A percentile compares a stretch with the other conserved stretches of the same genome.
These are phyloP conservation scores for Anastrepha obliqua DNA, from an alignment of 1,140 invertebrate species.

Conservation along the genomic window DNA sequence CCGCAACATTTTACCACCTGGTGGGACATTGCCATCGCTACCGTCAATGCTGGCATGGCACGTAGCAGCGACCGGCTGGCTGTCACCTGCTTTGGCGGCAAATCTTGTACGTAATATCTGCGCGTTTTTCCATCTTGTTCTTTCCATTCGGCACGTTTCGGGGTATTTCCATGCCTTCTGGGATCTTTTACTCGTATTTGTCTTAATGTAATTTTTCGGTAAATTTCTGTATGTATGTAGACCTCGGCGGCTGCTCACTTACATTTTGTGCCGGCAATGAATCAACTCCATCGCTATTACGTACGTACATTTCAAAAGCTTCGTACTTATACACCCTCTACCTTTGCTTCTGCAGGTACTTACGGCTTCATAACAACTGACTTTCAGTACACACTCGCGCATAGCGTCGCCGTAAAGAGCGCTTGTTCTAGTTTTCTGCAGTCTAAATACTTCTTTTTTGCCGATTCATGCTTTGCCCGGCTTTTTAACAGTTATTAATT, in stretches of 20 bases:
- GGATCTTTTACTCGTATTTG: neutral
- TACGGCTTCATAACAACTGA: neutral
- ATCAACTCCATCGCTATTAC: neutral
- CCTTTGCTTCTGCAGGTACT: neutral
- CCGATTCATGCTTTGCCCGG: constrained; percentile 30
- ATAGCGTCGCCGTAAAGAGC: neutral
- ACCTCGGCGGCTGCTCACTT: neutral
- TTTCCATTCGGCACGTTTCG: neutral
- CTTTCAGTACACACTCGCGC: neutral
- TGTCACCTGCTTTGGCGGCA: constrained; percentile 17
- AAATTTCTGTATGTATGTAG: neutral
- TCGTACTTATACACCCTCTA: neutral
- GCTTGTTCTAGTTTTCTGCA: constrained; percentile 4
- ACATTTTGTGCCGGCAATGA: neutral
- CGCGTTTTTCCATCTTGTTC: too few species aligned
- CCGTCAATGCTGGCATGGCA: neutral
- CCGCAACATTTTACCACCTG: constrained; percentile 9
- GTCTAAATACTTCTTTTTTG: neutral
- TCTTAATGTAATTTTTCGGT: neutral
- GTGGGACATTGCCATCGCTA: constrained; percentile 45
- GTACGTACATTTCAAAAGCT: neutral
- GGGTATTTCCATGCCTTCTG: neutral
- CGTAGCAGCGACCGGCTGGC: neutral
- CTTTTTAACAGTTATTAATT: constrained; percentile 48
- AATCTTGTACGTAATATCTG: neutral